These are phyloP conservation scores for Trichogramma pretiosum DNA, from an alignment of 1,140 invertebrate genomes.

Conservation along the genomic window DNA sequence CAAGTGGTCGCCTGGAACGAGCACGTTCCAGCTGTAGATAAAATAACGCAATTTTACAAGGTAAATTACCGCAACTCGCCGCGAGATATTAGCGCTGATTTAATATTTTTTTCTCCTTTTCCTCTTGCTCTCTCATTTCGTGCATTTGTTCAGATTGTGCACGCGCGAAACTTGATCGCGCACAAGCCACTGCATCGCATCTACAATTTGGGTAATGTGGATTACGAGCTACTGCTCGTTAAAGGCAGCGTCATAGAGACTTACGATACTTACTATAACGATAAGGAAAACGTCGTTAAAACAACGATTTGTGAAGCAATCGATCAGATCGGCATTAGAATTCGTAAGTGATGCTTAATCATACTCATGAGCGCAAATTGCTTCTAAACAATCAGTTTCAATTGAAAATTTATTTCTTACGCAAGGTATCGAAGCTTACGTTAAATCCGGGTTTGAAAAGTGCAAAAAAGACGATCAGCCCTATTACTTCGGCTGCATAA, in stretches of 20 bases:
- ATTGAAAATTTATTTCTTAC: too few relatives aligned
- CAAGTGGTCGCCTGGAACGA: conserved; percentile 1
- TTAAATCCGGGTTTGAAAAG: not conserved
- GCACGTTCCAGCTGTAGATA: not conserved
- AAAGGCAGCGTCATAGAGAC: not conserved
- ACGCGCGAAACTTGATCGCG: not conserved
- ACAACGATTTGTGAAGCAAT: not conserved
- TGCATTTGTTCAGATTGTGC: not conserved
- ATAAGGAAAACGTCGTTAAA: not conserved
- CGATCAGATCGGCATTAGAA: not conserved
- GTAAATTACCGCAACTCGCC: too few relatives aligned
- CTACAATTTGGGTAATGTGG: not conserved
- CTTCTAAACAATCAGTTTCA: too few relatives aligned
- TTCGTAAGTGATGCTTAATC: conserved; percentile 1
- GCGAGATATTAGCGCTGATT: too few relatives aligned
- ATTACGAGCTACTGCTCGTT: not conserved
- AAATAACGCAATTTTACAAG: not conserved
- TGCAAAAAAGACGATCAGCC: not conserved
- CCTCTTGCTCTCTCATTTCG: too few relatives aligned
- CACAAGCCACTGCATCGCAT: not conserved
- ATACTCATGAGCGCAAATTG: too few relatives aligned
- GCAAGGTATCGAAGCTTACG: not conserved
- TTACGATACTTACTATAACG: not conserved
- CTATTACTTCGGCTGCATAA: not conserved
- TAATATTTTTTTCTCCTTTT: too few relatives aligned